Base-by-base conservation (phyloP, 2,113 vertebrate genomes). In the Formicarius rufipectus region DNA sequence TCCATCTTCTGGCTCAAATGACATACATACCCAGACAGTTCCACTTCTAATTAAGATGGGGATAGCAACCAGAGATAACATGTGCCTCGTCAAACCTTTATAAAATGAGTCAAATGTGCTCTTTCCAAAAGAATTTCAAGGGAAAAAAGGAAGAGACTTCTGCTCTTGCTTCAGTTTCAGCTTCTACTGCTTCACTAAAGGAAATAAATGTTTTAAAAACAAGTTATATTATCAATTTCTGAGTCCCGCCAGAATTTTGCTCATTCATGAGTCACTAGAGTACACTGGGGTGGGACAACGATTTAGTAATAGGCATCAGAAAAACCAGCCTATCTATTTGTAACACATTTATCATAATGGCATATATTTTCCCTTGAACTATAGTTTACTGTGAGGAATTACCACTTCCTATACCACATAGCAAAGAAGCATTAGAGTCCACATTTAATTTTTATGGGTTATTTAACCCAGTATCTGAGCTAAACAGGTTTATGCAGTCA, bases 401-500 rank as follows among this genome's bases (percentile, higher is more conserved):
- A 62, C 39, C 22, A 37, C 63, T 93, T 77, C 74, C 76, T 62
- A 77, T 39, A 69, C 16, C 14, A 37, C 72, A 84, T 6, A 37
- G 83, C 33, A 91, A 87, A 53, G 58, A 93, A 95, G 45, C 20
- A 86, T 78, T 73, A 92, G 44, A 72, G 56, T 52, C 63, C 84
- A 83, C 31, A 28, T 55, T 88, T 90, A 33, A 52, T 90, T 90
- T 78, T 62, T 31, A 84, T 74, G 35, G 4, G 0, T 0, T 24
- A 71, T 69, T 81, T 93, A 86, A 67, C 14, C 14, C 16, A 28
- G 30, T 64, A 92, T 52, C 30, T 56, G 71, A 78, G 52, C 42
- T 67, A 90, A 86, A 80, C 73, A 75, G 27, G 33, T 84, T 93
- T 74, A 93, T 68, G 44, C 64, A 90, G 76, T 89, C 86, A 84